phyloP scores from a whole-genome alignment of 2,113 vertebrate species.

The Pandion haliaetus region DNA sequence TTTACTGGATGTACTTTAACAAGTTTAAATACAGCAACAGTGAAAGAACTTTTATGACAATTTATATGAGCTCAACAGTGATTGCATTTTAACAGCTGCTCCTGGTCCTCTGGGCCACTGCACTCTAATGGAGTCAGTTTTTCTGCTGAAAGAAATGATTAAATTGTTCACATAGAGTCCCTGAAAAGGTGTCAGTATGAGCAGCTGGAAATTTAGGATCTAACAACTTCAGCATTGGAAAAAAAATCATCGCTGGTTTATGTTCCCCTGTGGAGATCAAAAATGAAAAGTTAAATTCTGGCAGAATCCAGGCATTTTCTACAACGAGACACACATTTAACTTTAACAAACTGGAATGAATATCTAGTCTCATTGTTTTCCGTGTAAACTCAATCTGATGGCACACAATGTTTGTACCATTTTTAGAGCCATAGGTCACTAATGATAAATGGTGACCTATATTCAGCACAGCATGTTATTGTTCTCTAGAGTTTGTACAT shows the following conservation, averaged over 20 bases:
- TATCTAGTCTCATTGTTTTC: conserved; percentile 47
- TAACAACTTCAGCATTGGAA: conserved; percentile 26
- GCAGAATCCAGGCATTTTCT: conserved; percentile 24
- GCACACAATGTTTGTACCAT: neutral
- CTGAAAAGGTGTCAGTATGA: conserved; percentile 52
- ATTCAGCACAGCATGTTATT: neutral
- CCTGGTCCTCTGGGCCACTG: conserved; percentile 40
- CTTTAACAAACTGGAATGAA: conserved; percentile 9
- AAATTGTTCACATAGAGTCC: conserved; percentile 31
- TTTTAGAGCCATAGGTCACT: neutral
- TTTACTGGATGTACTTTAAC: conserved; percentile 22
- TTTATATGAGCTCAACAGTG: conserved; percentile 33
- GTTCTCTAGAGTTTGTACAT: neutral
- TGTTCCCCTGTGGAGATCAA: conserved; percentile 24
- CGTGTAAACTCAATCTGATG: neutral
- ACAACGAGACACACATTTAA: conserved; percentile 27
- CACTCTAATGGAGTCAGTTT: conserved; percentile 32
- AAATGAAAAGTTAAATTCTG: conserved; percentile 32
- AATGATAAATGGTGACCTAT: neutral
- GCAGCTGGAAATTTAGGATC: conserved; percentile 61
- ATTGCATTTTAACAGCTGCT: conserved; percentile 62
- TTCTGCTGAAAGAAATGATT: conserved; percentile 40
- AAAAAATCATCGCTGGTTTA: conserved; percentile 21
- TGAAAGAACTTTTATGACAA: conserved; percentile 50
- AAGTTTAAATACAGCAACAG: conserved; percentile 30